A percentile compares a stretch with the other conserved stretches of the same genome.
Evolutionary conservation across 1,140 invertebrate species (phyloP).

Genomic region (Magallana gigas): DNA sequence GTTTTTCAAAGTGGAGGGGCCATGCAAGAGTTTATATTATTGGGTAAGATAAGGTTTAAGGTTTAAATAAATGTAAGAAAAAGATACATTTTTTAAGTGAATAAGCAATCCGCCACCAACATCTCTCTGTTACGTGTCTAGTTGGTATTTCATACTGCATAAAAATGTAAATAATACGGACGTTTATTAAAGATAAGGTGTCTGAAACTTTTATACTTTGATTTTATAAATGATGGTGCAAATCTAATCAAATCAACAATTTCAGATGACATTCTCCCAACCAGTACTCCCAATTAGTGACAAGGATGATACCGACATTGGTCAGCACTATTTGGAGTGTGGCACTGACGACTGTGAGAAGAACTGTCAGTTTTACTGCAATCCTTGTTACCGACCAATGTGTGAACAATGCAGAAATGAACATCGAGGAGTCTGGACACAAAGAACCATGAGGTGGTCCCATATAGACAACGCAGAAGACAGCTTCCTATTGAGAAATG

Average conservation of each 20-base stretch:
- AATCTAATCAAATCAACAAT: not conserved
- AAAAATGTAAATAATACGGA: too few species aligned
- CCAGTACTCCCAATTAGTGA: not conserved
- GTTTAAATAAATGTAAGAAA: too few species aligned
- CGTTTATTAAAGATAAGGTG: too few species aligned
- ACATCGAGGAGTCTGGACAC: not conserved
- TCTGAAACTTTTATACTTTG: too few species aligned
- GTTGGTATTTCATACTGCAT: too few species aligned
- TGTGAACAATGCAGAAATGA: slow-evolving; percentile 1
- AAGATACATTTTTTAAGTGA: too few species aligned
- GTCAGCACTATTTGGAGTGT: not conserved
- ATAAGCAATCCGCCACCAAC: too few species aligned
- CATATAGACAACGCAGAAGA: not conserved
- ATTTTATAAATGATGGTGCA: too few species aligned
- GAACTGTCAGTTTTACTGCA: slow-evolving; percentile 9
- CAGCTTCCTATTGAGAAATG: not conserved
- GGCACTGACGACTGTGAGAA: slow-evolving; percentile 28
- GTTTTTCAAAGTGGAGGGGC: too few species aligned
- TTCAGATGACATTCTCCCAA: not conserved
- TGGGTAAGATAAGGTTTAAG: too few species aligned
- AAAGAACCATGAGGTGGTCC: not conserved
- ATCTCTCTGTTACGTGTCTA: too few species aligned
- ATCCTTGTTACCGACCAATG: not conserved
- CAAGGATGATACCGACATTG: not conserved
- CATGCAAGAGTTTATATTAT: too few species aligned